These are phyloP conservation scores for Petrocephalus schoutedeni DNA, from an alignment of 2,797 vertebrate genomes.

Conservation along the genomic window DNA sequence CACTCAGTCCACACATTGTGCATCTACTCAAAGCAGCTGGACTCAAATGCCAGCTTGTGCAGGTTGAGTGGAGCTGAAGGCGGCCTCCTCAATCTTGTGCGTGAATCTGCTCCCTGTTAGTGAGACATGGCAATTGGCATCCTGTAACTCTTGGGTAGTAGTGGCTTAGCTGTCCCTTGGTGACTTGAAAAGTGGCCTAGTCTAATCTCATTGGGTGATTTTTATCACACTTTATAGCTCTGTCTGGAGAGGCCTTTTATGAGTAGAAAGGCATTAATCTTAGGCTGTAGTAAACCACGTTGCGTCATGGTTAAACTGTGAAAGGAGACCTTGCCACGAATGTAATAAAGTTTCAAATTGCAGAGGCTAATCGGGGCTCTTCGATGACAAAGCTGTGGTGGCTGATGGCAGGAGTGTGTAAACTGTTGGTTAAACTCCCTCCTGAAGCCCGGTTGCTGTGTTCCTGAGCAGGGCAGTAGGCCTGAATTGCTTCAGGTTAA, in stretches of 20 bases:
- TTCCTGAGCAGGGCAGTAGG: background rate
- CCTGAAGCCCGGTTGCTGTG: background rate
- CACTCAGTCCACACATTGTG: conserved; percentile 47
- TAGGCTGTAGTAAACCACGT: conserved; percentile 9
- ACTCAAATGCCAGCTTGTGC: conserved; percentile 42
- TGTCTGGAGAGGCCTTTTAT: conserved; percentile 6
- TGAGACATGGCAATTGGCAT: background rate
- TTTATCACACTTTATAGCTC: conserved; percentile 9
- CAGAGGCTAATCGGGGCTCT: background rate
- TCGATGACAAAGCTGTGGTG: background rate
- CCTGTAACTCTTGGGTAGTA: background rate
- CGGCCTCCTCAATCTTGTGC: too few relatives aligned
- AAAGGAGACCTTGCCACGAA: background rate
- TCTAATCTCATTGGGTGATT: conserved; percentile 8
- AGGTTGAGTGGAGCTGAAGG: conserved; percentile 53
- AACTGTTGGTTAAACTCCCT: background rate
- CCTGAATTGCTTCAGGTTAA: background rate
- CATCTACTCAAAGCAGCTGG: conserved; percentile 48
- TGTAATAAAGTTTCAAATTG: conserved; percentile 5
- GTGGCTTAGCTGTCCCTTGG: background rate
- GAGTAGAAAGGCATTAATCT: conserved; percentile 5
- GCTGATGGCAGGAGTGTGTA: background rate
- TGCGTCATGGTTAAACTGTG: conserved; percentile 18
- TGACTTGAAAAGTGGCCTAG: background rate
- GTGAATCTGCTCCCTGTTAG: background rate